A percentile compares a stretch with the other conserved stretches of the same genome.
Conservation (phyloP, 2,888 invertebrate genomes). For the Cephus pulcher region DNA sequence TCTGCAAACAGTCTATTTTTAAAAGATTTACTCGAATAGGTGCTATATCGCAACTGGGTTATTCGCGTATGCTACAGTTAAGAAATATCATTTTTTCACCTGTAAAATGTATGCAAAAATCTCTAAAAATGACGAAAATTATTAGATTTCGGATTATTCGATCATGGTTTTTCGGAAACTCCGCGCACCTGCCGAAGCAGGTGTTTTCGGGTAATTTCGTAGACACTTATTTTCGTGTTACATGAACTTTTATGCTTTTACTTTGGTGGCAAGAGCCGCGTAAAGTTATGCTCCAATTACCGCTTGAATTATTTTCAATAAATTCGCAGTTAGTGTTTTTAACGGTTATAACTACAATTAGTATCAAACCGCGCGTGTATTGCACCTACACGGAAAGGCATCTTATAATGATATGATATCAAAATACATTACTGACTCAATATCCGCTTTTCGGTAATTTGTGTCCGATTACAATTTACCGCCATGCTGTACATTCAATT, state of each 20-base stretch:
- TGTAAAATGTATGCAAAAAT: background rate
- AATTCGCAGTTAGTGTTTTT: background rate
- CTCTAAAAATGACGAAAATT: background rate
- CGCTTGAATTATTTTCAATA: background rate
- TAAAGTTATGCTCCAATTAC: background rate
- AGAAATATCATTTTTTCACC: background rate
- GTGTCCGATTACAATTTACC: background rate
- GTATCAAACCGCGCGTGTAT: background rate
- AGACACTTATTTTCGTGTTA: background rate
- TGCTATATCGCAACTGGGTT: background rate
- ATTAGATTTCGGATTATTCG: background rate
- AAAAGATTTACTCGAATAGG: background rate
- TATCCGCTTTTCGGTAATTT: background rate
- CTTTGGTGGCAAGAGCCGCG: background rate
- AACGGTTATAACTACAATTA: background rate
- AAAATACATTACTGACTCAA: background rate
- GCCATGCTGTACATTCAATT: background rate
- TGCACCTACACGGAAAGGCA: background rate
- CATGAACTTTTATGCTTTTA: background rate
- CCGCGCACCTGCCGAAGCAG: background rate
- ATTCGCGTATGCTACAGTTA: background rate
- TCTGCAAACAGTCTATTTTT: slow-evolving; percentile 33
- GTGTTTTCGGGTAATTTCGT: background rate
- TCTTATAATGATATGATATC: background rate
- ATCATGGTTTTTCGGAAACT: background rate